phyloP scores from a whole-genome alignment of 2,797 vertebrate genomes.

The Takifugu ocellatus region DNA sequence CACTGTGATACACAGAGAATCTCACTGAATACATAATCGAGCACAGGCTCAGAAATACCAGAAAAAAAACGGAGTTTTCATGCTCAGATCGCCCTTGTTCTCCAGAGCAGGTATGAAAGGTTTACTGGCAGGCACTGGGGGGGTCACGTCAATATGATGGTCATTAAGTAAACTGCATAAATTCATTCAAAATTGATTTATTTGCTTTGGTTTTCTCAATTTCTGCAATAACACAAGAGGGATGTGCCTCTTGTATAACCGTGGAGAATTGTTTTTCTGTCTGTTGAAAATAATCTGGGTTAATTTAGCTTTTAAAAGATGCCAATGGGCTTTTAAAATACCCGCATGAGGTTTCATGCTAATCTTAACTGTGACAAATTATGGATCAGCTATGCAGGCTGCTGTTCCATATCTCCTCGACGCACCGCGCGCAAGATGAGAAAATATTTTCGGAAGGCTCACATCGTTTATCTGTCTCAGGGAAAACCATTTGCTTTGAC shows the following conservation, averaged over 20 bases:
- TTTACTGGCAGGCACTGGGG: no score
- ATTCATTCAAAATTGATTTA: neutral
- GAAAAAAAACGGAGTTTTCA: no score
- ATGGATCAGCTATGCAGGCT: conserved; percentile 22
- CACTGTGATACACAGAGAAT: no score
- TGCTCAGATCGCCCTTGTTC: no score
- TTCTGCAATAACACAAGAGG: neutral
- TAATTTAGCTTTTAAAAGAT: conserved; percentile 23
- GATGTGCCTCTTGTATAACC: neutral
- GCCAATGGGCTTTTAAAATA: conserved; percentile 22
- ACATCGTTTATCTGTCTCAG: conserved; percentile 37
- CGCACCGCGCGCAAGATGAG: conserved; percentile 13
- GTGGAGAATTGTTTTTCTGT: conserved; percentile 14
- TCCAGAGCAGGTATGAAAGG: no score
- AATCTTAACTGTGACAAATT: conserved; percentile 53
- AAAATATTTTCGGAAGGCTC: conserved; percentile 26
- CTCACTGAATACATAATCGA: no score
- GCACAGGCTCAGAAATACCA: no score
- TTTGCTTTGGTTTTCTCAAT: neutral
- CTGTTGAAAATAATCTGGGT: conserved; percentile 21
- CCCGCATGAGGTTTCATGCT: conserved; percentile 22
- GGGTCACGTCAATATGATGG: no score
- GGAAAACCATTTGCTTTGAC: conserved; percentile 54
- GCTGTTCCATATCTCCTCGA: conserved; percentile 27
- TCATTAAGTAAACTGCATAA: neutral